Base-by-base conservation (phyloP, 2,888 invertebrate species). In the Artemia sinica region DNA sequence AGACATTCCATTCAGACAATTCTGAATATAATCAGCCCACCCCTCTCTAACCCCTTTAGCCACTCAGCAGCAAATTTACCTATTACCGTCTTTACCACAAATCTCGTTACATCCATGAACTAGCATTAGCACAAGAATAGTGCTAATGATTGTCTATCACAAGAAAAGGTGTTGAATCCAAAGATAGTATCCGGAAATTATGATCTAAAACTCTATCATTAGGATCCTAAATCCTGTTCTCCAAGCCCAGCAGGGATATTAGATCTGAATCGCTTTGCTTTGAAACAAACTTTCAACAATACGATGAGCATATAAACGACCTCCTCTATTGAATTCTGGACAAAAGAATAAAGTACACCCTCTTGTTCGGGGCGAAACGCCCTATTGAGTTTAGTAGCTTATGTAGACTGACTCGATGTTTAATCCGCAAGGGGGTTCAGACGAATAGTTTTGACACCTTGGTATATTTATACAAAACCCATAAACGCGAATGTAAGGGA, bases 281-380 rank as follows among this genome's bases (percentile, higher is more conserved):
- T 58, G 58, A 58, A 58, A 58, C 58, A 58, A 58, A 58, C 58
- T 58, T 58, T 18, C 58, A 58, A 58, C 58, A 58, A 58, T 58
- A 58, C 58, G 58, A 58, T 58, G 58, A 58, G 58, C 58, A 18
- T 58, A 58, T 58, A 58, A 58, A 9, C 58, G 58, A 58, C 18
- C 14, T 7, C 58, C 14, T 28, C 28, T 28, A 28, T 28, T 28
- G 28, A 28, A 28, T 28, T 28, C 8, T n/a, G 18, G 14, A 58
- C 58, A 58, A 58, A 58, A 58, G 58, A 58, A 58, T 58, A 58
- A 58, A 10, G 58, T 18, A 18, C 58, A n/a, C 58, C 58, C 58
- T 18, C 18, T 58, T 58, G 58, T 58, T 18, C 58, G 10, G 58
- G 8, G 58, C 10, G 58, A 58, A 58, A 58, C 8, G n/a, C 58